phyloP scores from a whole-genome alignment of 1,140 invertebrate species.

The Cepaea nemoralis region DNA sequence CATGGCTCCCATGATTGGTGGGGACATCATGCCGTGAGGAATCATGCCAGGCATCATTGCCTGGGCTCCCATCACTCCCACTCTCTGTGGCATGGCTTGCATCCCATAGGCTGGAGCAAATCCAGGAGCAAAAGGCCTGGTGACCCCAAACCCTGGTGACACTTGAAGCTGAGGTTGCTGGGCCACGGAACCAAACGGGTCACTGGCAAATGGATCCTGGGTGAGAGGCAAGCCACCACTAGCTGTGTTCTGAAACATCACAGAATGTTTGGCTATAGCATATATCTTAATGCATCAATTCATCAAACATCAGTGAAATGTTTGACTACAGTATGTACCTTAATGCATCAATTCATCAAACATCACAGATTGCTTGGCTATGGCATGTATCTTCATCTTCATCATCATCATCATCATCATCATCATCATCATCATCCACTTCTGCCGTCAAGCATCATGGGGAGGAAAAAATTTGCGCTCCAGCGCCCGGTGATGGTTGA shows the following conservation, averaged over 20 bases:
- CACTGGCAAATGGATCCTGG: constrained; percentile 54
- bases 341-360: no score
- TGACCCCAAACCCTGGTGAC: constrained; percentile 36
- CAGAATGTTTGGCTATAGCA: not conserved
- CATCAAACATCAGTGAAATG: no score
- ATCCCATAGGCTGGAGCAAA: constrained; percentile 2
- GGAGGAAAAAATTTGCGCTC: no score
- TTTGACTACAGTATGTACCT: no score
- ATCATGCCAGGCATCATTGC: constrained; percentile 29
- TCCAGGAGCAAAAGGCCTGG: constrained; percentile 30
- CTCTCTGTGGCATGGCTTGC: constrained; percentile 9
- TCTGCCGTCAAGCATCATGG: no score
- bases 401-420: no score
- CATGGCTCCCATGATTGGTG: not conserved
- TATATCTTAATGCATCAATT: no score
- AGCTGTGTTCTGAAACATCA: constrained; percentile 41
- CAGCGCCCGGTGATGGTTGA: no score
- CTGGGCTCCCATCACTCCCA: not conserved
- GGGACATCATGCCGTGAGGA: constrained; percentile 21
- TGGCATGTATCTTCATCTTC: no score
- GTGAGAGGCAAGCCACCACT: constrained; percentile 39
- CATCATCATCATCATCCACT: no score
- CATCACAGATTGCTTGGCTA: no score
- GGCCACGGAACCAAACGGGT: constrained; percentile 45
- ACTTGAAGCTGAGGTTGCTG: constrained; percentile 31